Evolutionary conservation across 2,888 invertebrate species (phyloP).

Genomic region (Nomada fabriciana): DNA sequence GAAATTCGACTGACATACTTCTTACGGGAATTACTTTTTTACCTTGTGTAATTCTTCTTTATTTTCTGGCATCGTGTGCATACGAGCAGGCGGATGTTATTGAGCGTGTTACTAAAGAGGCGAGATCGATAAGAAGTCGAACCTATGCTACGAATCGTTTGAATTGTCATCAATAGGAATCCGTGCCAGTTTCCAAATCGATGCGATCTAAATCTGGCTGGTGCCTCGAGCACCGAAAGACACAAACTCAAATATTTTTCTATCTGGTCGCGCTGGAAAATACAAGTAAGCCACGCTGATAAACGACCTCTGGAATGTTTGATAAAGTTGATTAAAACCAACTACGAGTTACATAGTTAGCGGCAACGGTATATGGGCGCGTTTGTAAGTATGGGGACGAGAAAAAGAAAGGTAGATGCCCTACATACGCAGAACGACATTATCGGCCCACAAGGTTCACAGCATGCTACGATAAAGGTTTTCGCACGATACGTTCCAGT

Average conservation of each 20-base stretch:
- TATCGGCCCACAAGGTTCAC: conserved; percentile 60
- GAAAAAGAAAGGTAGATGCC: conserved; percentile 55
- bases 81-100: background rate
- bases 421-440: conserved; percentile 58
- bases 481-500: conserved; percentile 44
- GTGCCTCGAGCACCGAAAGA: conserved; percentile 54
- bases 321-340: conserved; percentile 79
- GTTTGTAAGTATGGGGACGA: conserved; percentile 40
- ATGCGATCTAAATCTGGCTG: conserved; percentile 34
- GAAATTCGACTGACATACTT: too few species aligned
- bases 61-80: background rate
- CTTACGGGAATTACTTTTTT: too few species aligned
- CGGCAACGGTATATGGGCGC: conserved; percentile 64
- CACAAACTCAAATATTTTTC: conserved; percentile 59
- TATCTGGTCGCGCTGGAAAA: conserved; percentile 69
- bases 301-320: conserved; percentile 81
- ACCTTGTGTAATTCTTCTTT: too few species aligned
- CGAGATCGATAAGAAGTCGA: background rate
- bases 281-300: conserved; percentile 77
- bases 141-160: background rate
- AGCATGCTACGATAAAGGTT: conserved; percentile 50
- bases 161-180: background rate
- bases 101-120: background rate
- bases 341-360: conserved; percentile 64
- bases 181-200: conserved; percentile 12